These are phyloP conservation scores for Rhopalosiphum maidis DNA, from an alignment of 1,140 invertebrate genomes.

Conservation along the genomic window DNA sequence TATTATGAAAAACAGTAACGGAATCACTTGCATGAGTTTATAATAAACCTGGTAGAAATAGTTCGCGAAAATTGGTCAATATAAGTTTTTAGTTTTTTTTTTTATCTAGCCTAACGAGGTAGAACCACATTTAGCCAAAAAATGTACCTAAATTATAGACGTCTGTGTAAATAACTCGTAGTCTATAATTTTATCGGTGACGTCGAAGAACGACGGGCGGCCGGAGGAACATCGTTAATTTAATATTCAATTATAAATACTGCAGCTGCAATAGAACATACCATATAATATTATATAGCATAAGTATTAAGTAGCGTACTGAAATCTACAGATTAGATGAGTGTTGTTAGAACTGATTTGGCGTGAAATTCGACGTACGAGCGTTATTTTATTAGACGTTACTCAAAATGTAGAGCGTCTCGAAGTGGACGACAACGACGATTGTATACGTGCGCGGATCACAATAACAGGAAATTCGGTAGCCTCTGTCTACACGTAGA, in stretches of 20 bases:
- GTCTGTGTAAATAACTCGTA: background rate
- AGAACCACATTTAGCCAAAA: background rate
- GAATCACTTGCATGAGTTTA: background rate
- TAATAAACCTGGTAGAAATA: background rate
- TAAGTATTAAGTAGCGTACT: background rate
- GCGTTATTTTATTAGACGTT: background rate
- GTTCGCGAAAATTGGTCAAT: background rate
- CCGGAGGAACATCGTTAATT: background rate
- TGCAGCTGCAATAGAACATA: background rate
- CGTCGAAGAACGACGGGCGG: background rate
- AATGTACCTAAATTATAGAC: background rate
- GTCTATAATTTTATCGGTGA: background rate
- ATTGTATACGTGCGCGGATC: background rate
- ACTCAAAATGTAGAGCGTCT: background rate
- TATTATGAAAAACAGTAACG: background rate
- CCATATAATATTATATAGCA: background rate
- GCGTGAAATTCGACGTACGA: background rate
- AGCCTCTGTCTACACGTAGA: background rate
- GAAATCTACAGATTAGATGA: background rate
- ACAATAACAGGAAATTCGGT: background rate
- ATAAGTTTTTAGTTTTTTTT: too few species aligned
- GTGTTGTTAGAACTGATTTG: background rate
- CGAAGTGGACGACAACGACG: background rate
- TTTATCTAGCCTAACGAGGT: background rate
- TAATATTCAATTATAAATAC: background rate